phyloP scores from a whole-genome alignment of 2,113 vertebrate species.

The Myrmophylax atrothorax region DNA sequence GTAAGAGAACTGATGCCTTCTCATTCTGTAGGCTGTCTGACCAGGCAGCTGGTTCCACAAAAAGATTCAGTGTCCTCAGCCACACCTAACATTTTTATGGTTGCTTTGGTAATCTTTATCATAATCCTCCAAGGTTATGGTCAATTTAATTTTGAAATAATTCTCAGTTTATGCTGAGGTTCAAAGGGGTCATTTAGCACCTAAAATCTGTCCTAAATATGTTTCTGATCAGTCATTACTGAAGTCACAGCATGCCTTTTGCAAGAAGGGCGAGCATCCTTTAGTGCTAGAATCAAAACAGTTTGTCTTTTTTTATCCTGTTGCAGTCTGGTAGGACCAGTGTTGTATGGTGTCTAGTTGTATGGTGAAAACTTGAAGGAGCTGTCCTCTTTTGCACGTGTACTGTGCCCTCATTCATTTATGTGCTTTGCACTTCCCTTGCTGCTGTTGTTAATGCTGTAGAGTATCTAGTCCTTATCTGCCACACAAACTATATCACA shows the following conservation, averaged over 20 bases:
- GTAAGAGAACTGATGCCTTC: background rate
- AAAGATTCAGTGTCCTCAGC: background rate
- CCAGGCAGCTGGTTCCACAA: background rate
- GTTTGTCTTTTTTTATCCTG: background rate
- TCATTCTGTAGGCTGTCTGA: background rate
- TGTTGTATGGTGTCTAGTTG: no score
- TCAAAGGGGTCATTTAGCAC: background rate
- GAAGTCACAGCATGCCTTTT: background rate
- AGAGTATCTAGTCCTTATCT: background rate
- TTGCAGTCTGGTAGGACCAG: fast-evolving
- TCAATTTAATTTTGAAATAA: background rate
- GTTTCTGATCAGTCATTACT: background rate
- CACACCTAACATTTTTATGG: fast-evolving
- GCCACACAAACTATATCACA: no score
- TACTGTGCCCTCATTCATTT: background rate
- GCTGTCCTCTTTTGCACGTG: background rate
- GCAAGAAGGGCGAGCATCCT: background rate
- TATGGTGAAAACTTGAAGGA: background rate
- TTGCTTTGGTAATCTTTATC: background rate
- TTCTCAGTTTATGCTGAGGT: background rate
- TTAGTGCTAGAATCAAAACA: background rate
- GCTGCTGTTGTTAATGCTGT: background rate
- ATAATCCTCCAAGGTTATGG: background rate
- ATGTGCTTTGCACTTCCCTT: background rate
- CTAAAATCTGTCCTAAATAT: background rate